Evolutionary conservation across 2,113 vertebrate genomes (phyloP), one percentile per base, ranked within the genome.

Genomic region (Oostethus manadensis): DNA sequence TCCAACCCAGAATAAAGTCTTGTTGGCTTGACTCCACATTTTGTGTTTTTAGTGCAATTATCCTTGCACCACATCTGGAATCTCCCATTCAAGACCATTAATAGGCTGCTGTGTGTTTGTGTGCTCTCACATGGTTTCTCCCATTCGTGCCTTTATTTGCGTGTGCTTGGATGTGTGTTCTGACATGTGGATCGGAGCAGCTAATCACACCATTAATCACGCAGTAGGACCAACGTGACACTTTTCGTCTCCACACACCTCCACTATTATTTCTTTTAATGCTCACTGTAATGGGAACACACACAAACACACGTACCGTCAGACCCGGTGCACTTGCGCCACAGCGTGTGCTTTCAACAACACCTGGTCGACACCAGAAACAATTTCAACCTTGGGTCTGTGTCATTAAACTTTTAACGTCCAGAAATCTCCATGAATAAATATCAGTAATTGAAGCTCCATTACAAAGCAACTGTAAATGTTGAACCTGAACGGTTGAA

Each of bases 21-120:
- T 47, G 69, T 69, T 78, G 68, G 55, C 62, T 45, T 55, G 68
- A 86, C 75, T 78, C 68, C 20, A 73, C 66, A 62, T 70, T 80
- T 60, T 21, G 63, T 86, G 87, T 89, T 87, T 88, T 87, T 63
- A 84, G 79, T 76, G 74, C 76, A 87, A 88, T 86, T 88, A 89
- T 88, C 82, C 86, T 71, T 70, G 62, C 22, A 66, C 68, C 50
- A 74, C 84, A 87, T 81, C 67, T 74, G 78, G 84, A 88, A 82
- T 86, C 79, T 82, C 77, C 83, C 56, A 68, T 86, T 87, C 62
- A 74, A 70, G 70, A 62, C 60, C 76, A 87, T 83, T 89, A 85
- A 87, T 86, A 83, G 79, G 64, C 62, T 70, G 68, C 58, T 78
- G 69, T 77, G 76, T 73, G 56, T 65, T 49, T 73, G 70, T 67